Conservation (phyloP, 2,888 invertebrate genomes). For the Himalopsyche anomala region DNA sequence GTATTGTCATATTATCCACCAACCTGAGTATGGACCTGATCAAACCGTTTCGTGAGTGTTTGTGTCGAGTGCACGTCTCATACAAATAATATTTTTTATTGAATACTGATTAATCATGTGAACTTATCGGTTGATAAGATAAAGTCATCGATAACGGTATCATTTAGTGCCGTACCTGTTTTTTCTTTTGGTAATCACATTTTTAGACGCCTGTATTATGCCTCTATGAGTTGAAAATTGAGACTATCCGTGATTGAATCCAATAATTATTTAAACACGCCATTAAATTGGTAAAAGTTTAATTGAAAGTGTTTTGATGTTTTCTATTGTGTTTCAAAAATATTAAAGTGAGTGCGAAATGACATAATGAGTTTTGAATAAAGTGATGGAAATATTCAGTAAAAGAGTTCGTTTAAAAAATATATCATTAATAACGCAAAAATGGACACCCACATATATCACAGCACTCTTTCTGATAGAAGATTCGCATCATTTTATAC, state of each 20-base stretch:
- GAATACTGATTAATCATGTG: too few species aligned
- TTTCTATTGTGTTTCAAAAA: background rate
- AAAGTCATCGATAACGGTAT: too few species aligned
- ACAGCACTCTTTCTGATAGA: constrained; percentile 49
- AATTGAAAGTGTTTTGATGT: background rate
- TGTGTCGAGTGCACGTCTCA: too few species aligned
- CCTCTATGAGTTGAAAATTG: too few species aligned
- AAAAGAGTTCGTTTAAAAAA: constrained; percentile 7
- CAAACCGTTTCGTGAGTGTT: too few species aligned
- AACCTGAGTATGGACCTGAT: too few species aligned
- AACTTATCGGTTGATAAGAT: too few species aligned
- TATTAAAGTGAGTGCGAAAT: background rate
- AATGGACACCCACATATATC: constrained; percentile 51
- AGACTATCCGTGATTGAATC: background rate
- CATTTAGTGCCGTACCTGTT: too few species aligned
- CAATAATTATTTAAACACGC: background rate
- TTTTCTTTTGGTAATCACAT: too few species aligned
- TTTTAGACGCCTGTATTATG: too few species aligned
- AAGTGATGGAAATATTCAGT: background rate
- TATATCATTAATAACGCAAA: background rate
- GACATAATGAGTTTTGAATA: background rate
- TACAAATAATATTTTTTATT: too few species aligned
- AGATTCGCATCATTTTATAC: constrained; percentile 54
- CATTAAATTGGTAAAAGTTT: background rate
- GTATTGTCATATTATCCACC: too few species aligned